Evolutionary conservation across 2,797 vertebrate genomes (phyloP), one percentile per base, ranked within the genome.

Genomic region (Pelobates cultripes): DNA sequence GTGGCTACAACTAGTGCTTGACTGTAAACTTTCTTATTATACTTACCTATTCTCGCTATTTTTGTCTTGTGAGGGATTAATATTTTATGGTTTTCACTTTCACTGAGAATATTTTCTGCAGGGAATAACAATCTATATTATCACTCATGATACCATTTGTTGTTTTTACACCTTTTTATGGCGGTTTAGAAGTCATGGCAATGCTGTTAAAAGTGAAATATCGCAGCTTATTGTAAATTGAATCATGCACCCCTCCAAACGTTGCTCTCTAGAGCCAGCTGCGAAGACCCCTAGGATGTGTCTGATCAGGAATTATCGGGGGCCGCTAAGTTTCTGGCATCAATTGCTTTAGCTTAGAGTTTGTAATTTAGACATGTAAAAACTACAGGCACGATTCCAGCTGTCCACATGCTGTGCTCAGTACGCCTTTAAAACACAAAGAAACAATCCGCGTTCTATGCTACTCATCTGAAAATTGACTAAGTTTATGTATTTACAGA

Each of bases 161-260:
- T 17, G 14, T 40, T 64, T 64, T 64, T 28, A 40, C 61, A 64
- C 61, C 61, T 64, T 40, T 12, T 51, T 12, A 7, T 57, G 14
- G 1, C 55, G 13, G 3, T 57, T 64, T 6, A 14, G 28, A 64
- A 64, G 61, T 64, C 17, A 0, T 28, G 61, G 17, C 4, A 64
- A 64, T 64, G 61, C 10, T 64, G 61, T 40, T 64, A 64, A 40
- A 64, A 28, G 61, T 64, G 61, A 64, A 64, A 64, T 64, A 64
- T 64, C 61, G 6, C 61, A 40, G 61, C 17, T 64, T 28, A 2
- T 40, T 64, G 14, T 40, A 17, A 51, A 51, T 51, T 2, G 47
- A 51, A 51, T 51, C 47, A 5, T 10, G 47, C 10, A 10, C 47
- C 3, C 47, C 47, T 51, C 10, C 5, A 6, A 10, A 51, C 47